phyloP scores from a whole-genome alignment of 2,888 invertebrate species.

The Lasioglossum marginatum region DNA sequence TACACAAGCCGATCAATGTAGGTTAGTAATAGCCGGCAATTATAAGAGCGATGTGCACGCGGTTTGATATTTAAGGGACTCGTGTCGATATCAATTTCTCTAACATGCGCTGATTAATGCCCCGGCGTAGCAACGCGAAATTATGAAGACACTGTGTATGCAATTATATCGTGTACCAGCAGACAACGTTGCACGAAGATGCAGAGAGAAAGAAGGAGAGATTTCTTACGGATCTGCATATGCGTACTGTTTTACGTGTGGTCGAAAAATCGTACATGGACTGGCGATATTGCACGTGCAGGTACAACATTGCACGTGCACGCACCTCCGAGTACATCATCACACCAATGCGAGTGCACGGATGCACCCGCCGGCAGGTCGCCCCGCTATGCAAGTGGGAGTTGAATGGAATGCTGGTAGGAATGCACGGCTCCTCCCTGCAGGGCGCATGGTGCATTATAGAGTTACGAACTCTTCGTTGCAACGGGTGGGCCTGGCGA shows the following conservation, averaged over 20 bases:
- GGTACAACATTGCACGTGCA: constrained; percentile 56
- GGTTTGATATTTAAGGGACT: background rate
- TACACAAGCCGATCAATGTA: background rate
- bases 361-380: constrained; percentile 68
- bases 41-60: background rate
- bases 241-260: constrained; percentile 18
- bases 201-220: background rate
- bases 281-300: constrained; percentile 53
- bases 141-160: constrained; percentile 39
- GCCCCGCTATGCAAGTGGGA: constrained; percentile 68
- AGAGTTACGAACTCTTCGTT: constrained; percentile 73
- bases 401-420: constrained; percentile 73
- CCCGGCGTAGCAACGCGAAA: constrained; percentile 25
- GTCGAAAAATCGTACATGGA: constrained; percentile 42
- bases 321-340: constrained; percentile 60
- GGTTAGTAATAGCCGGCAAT: background rate
- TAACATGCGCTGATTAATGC: constrained; percentile 9
- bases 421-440: constrained; percentile 72
- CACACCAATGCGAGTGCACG: constrained; percentile 57
- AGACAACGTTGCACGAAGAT: background rate
- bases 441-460: constrained; percentile 73
- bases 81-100: background rate
- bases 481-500: constrained; percentile 68
- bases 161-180: constrained; percentile 37
- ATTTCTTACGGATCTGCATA: background rate